Evolutionary conservation across 2,888 invertebrate species (phyloP), one percentile per base, ranked within the genome.

Genomic region (Polietes domitor): DNA sequence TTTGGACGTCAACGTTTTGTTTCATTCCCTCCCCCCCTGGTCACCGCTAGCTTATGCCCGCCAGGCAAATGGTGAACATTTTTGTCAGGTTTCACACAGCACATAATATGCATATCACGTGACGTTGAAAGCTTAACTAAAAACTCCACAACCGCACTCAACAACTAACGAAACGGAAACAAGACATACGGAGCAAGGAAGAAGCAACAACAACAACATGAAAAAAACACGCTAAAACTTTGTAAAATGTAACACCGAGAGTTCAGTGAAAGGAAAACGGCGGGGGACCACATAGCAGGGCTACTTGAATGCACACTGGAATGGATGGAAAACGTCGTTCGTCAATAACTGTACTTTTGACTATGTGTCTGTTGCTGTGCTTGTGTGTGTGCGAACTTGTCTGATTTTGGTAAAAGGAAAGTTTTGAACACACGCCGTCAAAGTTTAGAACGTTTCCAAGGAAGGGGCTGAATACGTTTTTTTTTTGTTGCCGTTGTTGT

Each of bases 121-220:
- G 37, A 61, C 74, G 58, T 61, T 73, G 58, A 73, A 74, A 70
- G 68, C 73, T 70, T 70, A 70, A 77, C 76, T 55, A 10, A 53
- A 68, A 74, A 74, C 74, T 70, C 72, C 55, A 50, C 77, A 77
- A 74, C 73, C 73, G 68, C 72, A 58, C 73, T 73, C 37, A 37
- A 73, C 73, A 73, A 41, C 58, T 58, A 37, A 58, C 72, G 43
- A 50, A 76, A 76, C 32, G 65, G 41, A 55, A 77, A 81, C 68
- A 41, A 21, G 41, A 43, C 43, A 65, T 37, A 41, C 24, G 15
- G 15, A n/a, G 37, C 61, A 47, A 53, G 21, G 17, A 26, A 32
- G 53, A 55, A 32, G 32, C 3, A 32, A 32, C 4, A 37, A 37
- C n/a, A 61, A 9, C 26, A 63, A 41, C 65, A 19, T n/a, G 4